phyloP scores from a whole-genome alignment of 2,797 vertebrate genomes.

The Sebastes trivittatus region DNA sequence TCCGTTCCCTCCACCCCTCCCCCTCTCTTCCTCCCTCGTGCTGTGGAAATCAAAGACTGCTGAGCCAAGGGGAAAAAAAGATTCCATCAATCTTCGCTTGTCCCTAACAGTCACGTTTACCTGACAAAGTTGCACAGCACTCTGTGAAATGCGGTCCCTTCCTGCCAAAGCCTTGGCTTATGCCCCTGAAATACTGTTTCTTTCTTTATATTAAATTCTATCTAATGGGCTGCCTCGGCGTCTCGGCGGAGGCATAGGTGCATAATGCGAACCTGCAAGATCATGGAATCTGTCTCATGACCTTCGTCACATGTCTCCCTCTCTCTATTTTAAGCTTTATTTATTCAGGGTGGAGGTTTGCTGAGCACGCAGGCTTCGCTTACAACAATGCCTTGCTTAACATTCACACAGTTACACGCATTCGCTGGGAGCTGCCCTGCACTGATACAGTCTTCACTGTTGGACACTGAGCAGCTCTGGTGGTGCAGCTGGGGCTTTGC shows the following conservation, averaged over 20 bases:
- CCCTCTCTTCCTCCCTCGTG: constrained; percentile 48
- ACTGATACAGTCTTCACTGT: constrained; percentile 11
- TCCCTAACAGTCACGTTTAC: constrained; percentile 80
- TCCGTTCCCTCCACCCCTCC: constrained; percentile 35
- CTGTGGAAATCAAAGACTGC: constrained; percentile 80
- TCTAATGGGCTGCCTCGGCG: constrained; percentile 62
- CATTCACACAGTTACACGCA: constrained; percentile 47
- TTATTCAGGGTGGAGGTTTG: constrained; percentile 61
- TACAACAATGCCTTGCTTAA: constrained; percentile 55
- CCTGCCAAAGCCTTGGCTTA: constrained; percentile 75
- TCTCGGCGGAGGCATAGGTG: constrained; percentile 43
- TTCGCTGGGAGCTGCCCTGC: constrained; percentile 26
- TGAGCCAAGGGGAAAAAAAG: constrained; percentile 79
- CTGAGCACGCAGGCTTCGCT: constrained; percentile 60
- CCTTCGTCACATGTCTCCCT: constrained; percentile 66
- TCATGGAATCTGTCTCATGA: constrained; percentile 71
- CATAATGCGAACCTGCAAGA: constrained; percentile 65
- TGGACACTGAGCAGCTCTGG: constrained; percentile 1
- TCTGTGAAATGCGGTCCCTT: constrained; percentile 72
- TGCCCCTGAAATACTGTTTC: constrained; percentile 76
- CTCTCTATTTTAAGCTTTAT: constrained; percentile 68
- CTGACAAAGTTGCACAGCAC: constrained; percentile 78
- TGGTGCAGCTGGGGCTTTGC: background rate
- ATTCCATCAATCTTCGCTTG: constrained; percentile 79
- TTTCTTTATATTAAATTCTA: constrained; percentile 76